Base-by-base conservation (phyloP, 2,888 invertebrate genomes). In the Ametastegia equiseti region DNA sequence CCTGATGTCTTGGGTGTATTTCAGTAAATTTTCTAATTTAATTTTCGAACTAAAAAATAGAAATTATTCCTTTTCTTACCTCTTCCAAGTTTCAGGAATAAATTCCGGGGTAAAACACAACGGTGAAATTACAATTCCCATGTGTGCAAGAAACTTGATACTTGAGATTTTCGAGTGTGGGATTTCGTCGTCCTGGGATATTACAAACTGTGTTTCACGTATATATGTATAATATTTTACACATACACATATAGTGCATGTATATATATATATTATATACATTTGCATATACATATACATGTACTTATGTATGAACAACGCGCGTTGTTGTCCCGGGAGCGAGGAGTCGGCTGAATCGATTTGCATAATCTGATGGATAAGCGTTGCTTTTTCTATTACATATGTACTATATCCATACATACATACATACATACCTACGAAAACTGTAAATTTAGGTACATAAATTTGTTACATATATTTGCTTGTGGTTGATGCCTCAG, bases 291-390 rank as follows among this genome's bases (percentile, higher is more conserved):
- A 47, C 15, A 13, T 23, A 57, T 23, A 57, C 15, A 57, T 57
- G 27, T 3, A 15, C n/a, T 3, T 50, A 50, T 50, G 50, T 9
- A 42, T 42, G 42, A 6, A 57, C 27, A 30, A 15, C 27, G 23
- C 39, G n/a, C 39, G 27, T 30, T 30, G 30, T 47, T n/a, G 71
- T 71, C 71, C 71, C 71, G 71, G 71, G 71, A 47, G 15, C 71
- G 42, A 71, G 47, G 47, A 71, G n/a, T 15, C 13, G 13, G 71
- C 71, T 71, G 71, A 71, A 71, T 71, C 71, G 71, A 71, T 71
- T 71, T 47, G 42, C 45, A 71, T 71, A 71, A 42, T 71, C 71
- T 47, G 27, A 71, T 30, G 71, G 71, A 47, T 45, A 71, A 71
- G 71, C 71, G 5, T 71, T 71, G 23, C 71, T 23, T 42, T 45